phyloP scores from a whole-genome alignment of 1,140 invertebrate species.

The Triops cancriformis region DNA sequence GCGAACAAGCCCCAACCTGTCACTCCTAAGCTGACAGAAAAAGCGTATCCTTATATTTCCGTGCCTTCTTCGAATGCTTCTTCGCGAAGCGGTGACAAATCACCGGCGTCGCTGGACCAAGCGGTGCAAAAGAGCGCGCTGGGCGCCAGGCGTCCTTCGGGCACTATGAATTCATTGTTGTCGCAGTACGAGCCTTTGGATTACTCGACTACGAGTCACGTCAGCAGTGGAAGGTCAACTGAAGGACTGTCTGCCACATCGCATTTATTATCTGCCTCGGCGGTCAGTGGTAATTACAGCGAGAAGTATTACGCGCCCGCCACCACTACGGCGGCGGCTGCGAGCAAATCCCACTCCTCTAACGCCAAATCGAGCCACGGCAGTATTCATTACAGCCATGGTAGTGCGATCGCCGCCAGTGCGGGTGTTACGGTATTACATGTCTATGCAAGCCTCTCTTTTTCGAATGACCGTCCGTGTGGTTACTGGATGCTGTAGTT shows the following conservation, averaged over 20 bases:
- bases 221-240: not conserved
- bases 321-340: not conserved
- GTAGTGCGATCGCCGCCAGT: not conserved
- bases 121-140: not conserved
- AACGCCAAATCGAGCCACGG: not conserved
- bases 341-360: not conserved
- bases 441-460: not conserved
- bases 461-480: not conserved
- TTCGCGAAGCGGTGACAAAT: constrained; percentile 14
- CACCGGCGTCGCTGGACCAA: not conserved
- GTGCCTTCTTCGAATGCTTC: constrained; percentile 30
- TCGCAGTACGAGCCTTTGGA: not conserved
- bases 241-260: not conserved
- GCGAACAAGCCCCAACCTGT: not conserved
- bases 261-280: not conserved
- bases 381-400: not conserved
- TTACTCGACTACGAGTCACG: not conserved
- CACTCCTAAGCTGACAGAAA: constrained; percentile 50
- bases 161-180: not conserved
- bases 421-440: not conserved
- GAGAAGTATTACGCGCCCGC: not conserved
- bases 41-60: constrained; percentile 54
- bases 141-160: not conserved
- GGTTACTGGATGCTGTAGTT: not conserved
- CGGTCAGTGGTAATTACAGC: not conserved